These are phyloP conservation scores for Nilaparvata lugens DNA, from an alignment of 1,140 invertebrate species.

Conservation along the genomic window DNA sequence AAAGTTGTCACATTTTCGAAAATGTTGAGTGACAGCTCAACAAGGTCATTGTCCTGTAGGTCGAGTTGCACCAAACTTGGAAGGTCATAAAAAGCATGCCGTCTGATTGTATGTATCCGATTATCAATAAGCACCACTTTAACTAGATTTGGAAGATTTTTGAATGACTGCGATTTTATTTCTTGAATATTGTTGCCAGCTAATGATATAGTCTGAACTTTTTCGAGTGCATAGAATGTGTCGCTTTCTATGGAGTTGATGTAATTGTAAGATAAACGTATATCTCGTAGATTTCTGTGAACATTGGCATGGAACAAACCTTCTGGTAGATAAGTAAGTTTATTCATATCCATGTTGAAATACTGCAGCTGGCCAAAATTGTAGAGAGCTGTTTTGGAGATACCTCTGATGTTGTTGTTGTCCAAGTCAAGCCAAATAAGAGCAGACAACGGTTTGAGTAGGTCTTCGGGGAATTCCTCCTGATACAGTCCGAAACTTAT, in stretches of 20 bases:
- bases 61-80: constrained; percentile 58
- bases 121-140: constrained; percentile 61
- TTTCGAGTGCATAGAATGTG: constrained; percentile 52
- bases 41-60: constrained; percentile 59
- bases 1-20: constrained; percentile 54
- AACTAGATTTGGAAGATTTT: constrained; percentile 52
- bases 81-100: constrained; percentile 54
- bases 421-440: constrained; percentile 79
- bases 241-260: constrained; percentile 47
- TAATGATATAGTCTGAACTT: constrained; percentile 58
- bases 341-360: constrained; percentile 78
- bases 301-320: constrained; percentile 55
- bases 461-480: constrained; percentile 63
- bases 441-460: constrained; percentile 56
- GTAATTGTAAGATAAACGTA: constrained; percentile 66
- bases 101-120: constrained; percentile 48
- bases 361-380: constrained; percentile 65
- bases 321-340: constrained; percentile 50
- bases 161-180: constrained; percentile 48
- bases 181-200: constrained; percentile 57
- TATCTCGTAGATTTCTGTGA: constrained; percentile 64
- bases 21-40: constrained; percentile 50
- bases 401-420: constrained; percentile 71
- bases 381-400: constrained; percentile 50
- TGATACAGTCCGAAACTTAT: constrained; percentile 73